A percentile compares a stretch with the other conserved stretches of the same genome.
phyloP scores from a whole-genome alignment of 1,140 invertebrate species.

The Galleria mellonella region DNA sequence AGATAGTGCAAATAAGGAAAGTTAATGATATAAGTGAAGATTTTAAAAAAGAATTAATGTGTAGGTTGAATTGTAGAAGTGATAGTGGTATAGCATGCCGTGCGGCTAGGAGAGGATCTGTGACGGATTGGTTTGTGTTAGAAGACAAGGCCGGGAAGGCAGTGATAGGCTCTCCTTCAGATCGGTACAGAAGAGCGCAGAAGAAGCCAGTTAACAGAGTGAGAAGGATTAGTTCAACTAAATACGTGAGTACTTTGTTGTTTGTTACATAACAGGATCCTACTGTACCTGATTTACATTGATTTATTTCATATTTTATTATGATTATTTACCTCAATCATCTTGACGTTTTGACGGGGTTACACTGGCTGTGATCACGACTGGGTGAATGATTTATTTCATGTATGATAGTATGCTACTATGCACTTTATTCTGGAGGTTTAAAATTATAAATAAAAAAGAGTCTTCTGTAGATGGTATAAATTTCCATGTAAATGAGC shows the following conservation, averaged over 20 bases:
- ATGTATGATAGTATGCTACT: not conserved
- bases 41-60: conserved; percentile 49
- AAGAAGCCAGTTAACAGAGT: conserved; percentile 52
- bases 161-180: conserved; percentile 13
- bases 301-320: not conserved
- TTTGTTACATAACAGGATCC: conserved; percentile 1
- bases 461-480: too few species aligned
- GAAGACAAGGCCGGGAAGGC: conserved; percentile 36
- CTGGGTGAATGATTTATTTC: not conserved
- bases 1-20: conserved; percentile 51
- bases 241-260: conserved; percentile 57
- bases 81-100: conserved; percentile 13
- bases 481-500: too few species aligned
- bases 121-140: conserved; percentile 63
- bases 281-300: not conserved
- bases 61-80: conserved; percentile 35
- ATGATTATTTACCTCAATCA: too few species aligned
- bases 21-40: conserved; percentile 47
- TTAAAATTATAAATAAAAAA: too few species aligned
- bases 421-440: too few species aligned
- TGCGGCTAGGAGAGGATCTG: conserved; percentile 42
- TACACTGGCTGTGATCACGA: too few species aligned
- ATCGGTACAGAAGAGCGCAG: conserved; percentile 50
- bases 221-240: conserved; percentile 61
- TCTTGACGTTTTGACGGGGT: too few species aligned